Percentiles rank a stretch among this genome's conserved stretches.
Evolutionary conservation across 2,888 invertebrate species (phyloP).

Genomic region (Melanostoma scalare): DNA sequence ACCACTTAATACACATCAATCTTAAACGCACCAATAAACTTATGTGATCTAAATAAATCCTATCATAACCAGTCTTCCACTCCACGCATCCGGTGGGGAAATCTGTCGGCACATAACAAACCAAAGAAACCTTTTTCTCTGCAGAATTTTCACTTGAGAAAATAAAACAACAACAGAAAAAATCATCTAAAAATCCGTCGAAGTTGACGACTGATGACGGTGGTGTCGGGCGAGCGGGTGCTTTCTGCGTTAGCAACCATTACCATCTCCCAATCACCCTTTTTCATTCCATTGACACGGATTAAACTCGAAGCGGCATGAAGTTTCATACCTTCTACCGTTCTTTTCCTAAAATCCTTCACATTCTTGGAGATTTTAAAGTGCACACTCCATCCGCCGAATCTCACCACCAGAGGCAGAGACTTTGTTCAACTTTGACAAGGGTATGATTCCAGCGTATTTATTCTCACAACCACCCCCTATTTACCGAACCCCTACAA

Average conservation of each 20-base stretch:
- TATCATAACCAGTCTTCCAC: constrained; percentile 61
- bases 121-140: neutral
- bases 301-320: constrained; percentile 55
- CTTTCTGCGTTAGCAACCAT: constrained; percentile 5
- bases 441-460: constrained; percentile 54
- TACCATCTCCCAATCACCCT: constrained; percentile 35
- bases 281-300: constrained; percentile 60
- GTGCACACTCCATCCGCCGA: constrained; percentile 39
- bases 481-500: constrained; percentile 9
- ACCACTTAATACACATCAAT: constrained; percentile 67
- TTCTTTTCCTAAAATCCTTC: neutral
- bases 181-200: neutral
- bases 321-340: neutral
- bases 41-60: constrained; percentile 68
- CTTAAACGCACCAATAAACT: constrained; percentile 64
- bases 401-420: constrained; percentile 16
- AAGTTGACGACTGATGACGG: constrained; percentile 42
- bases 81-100: constrained; percentile 13
- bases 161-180: neutral
- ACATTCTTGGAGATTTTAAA: constrained; percentile 64
- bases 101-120: constrained; percentile 9
- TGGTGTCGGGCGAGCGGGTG: neutral
- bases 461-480: constrained; percentile 18
- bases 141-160: neutral
- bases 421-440: constrained; percentile 68